phyloP scores from a whole-genome alignment of 1,140 invertebrate genomes.

The Drosophila fuyamai region DNA sequence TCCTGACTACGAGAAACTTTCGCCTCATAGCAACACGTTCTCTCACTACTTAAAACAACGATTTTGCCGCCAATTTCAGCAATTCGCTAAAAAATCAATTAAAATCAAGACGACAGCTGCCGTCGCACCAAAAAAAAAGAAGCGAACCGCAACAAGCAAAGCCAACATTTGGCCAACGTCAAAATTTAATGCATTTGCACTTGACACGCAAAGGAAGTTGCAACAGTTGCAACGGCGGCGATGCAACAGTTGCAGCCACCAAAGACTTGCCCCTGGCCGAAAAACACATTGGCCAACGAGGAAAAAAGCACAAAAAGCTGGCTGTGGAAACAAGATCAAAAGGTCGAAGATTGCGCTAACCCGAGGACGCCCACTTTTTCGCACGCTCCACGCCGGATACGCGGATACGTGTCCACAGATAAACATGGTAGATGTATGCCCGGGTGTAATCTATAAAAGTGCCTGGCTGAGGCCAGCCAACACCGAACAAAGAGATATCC shows the following conservation, averaged over 20 bases:
- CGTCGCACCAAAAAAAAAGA: constrained; percentile 25
- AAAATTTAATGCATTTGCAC: constrained; percentile 80
- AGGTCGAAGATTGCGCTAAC: constrained; percentile 80
- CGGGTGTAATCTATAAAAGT: constrained; percentile 65
- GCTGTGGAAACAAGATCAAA: constrained; percentile 76
- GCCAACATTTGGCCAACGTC: constrained; percentile 71
- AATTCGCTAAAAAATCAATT: constrained; percentile 71
- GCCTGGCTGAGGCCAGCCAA: constrained; percentile 1
- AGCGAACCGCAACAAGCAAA: constrained; percentile 12
- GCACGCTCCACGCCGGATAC: constrained; percentile 73
- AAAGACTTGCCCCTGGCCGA: constrained; percentile 47
- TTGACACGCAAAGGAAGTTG: constrained; percentile 82
- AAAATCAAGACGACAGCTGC: constrained; percentile 78
- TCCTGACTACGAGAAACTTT: constrained; percentile 38
- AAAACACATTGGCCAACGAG: constrained; percentile 17
- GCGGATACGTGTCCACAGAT: constrained; percentile 60
- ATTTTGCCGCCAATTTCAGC: constrained; percentile 56
- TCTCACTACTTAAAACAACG: constrained; percentile 35
- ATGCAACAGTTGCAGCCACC: constrained; percentile 44
- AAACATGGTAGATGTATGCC: constrained; percentile 36
- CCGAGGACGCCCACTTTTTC: constrained; percentile 78
- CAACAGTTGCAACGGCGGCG: constrained; percentile 45
- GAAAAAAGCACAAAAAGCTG: constrained; percentile 10
- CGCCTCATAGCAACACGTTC: constrained; percentile 47
- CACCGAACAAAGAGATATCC: constrained; percentile 9